Conservation (phyloP, 1,140 invertebrate genomes). For the Semibalanus balanoides region DNA sequence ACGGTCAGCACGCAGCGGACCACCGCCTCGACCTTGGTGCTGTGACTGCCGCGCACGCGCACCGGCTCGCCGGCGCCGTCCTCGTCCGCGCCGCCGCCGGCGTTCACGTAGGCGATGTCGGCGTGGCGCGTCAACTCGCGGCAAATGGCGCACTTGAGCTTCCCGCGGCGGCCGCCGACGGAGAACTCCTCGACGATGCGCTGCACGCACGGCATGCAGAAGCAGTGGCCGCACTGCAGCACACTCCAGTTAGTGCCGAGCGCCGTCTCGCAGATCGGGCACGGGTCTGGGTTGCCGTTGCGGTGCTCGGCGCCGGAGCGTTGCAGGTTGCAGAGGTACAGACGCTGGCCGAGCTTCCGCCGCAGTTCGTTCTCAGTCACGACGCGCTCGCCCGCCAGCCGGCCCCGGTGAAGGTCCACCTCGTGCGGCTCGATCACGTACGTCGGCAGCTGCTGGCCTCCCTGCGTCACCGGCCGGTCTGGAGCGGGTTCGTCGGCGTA, state of each 20-base stretch:
- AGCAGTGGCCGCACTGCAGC: constrained; percentile 50
- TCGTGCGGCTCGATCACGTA: constrained; percentile 36
- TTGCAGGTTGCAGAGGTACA: constrained; percentile 39
- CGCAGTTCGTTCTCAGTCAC: constrained; percentile 28
- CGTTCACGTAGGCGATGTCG: constrained; percentile 46
- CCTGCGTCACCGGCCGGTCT: constrained; percentile 6
- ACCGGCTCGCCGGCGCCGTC: constrained; percentile 20
- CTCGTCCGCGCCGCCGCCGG: constrained; percentile 16
- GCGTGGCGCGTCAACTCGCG: constrained; percentile 36
- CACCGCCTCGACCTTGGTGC: constrained; percentile 56
- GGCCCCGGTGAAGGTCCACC: constrained; percentile 25
- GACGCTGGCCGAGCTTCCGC: constrained; percentile 36
- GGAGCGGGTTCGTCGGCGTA: constrained; percentile 28
- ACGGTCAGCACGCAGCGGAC: constrained; percentile 44
- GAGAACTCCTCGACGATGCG: constrained; percentile 25
- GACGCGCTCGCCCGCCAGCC: constrained; percentile 28
- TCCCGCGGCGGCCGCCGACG: constrained; percentile 21
- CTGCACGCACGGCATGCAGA: constrained; percentile 45
- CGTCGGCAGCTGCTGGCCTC: constrained; percentile 24
- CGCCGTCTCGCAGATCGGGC: constrained; percentile 49
- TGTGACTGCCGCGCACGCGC: constrained; percentile 41
- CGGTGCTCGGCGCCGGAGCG: constrained; percentile 31
- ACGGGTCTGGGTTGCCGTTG: constrained; percentile 41
- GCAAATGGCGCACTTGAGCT: constrained; percentile 47
- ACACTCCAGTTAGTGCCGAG: constrained; percentile 48